Base-by-base conservation (phyloP, 2,888 invertebrate genomes). In the Habrosyne pyritoides region DNA sequence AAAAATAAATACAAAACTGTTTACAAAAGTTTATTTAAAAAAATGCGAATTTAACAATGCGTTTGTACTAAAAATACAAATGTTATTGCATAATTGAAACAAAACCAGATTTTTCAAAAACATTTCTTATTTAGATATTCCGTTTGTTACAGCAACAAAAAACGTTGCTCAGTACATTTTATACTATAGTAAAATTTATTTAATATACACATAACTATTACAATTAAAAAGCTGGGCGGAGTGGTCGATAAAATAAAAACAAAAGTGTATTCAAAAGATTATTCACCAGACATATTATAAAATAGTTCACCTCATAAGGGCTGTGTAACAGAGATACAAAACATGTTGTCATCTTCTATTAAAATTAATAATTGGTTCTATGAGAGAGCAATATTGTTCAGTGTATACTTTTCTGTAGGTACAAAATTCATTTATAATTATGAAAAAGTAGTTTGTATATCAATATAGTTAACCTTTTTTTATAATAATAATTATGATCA, bases 1-100 rank as follows among this genome's bases (percentile, higher is more conserved):
- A n/a, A 54, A 51, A 47, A 55, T 54, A 54, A 47, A 52, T 46
- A 53, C 21, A 10, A 51, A 18, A 47, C 7, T 33, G 52, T 64
- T 66, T 64, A 63, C 59, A 68, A 67, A 66, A 65, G 57, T 49
- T 71, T 73, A 77, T 77, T 76, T 77, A 66, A 66, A 74, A 72
- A 74, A 74, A 74, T 67, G 68, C 70, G 73, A 68, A 67, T 62
- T 66, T 61, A 64, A 70, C 66, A 71, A 66, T 67, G 67, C 54
- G 57, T 69, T 74, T 74, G 72, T 75, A 73, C 71, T 70, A 63
- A 65, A 51, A 57, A 70, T 64, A 55, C 56, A 60, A 60, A 60
- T 55, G 56, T 54, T 55, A 48, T 51, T 33, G 53, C 42, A 54
- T 33, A 50, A 12, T 21, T 47, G 48, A 26, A 14, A 26, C 48